These are phyloP conservation scores for Jaculus jaculus DNA, from an alignment of 2,113 vertebrate species.

Conservation along the genomic window DNA sequence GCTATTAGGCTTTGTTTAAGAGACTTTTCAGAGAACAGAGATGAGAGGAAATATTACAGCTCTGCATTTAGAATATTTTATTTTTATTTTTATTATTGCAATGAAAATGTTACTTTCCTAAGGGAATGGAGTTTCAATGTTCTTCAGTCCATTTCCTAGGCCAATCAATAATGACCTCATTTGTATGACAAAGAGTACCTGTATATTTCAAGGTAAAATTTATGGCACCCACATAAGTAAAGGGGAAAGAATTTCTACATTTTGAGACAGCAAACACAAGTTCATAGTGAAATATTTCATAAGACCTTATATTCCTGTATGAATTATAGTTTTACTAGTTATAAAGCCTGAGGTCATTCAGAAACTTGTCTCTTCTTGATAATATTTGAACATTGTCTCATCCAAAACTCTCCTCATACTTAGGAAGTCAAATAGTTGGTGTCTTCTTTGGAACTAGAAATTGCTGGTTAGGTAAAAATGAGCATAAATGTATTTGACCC, in stretches of 20 bases:
- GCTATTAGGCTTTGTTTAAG: slow-evolving; percentile 63
- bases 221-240: slow-evolving; percentile 58
- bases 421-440: slow-evolving; percentile 78
- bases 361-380: slow-evolving; percentile 76
- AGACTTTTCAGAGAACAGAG: slow-evolving; percentile 54
- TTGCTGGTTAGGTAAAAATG: slow-evolving; percentile 78
- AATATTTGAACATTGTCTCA: slow-evolving; percentile 80
- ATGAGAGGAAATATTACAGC: slow-evolving; percentile 43
- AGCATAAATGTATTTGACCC: slow-evolving; percentile 79
- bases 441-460: slow-evolving; percentile 73
- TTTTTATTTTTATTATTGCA: slow-evolving; percentile 75
- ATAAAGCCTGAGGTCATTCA: slow-evolving; percentile 78
- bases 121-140: slow-evolving; percentile 65
- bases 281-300: slow-evolving; percentile 74
- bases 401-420: slow-evolving; percentile 76
- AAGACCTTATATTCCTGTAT: slow-evolving; percentile 68
- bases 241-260: slow-evolving; percentile 57
- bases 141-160: slow-evolving; percentile 69
- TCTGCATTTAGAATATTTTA: slow-evolving; percentile 65
- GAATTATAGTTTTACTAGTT: slow-evolving; percentile 74
- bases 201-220: slow-evolving; percentile 71
- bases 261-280: slow-evolving; percentile 70
- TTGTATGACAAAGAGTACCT: slow-evolving; percentile 72
- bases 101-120: slow-evolving; percentile 70
- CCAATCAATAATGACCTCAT: slow-evolving; percentile 76